Percentiles rank a stretch among this genome's conserved stretches.
These are phyloP conservation scores for Limnephilus rhombicus DNA, from an alignment of 2,888 invertebrate species.

Conservation along the genomic window DNA sequence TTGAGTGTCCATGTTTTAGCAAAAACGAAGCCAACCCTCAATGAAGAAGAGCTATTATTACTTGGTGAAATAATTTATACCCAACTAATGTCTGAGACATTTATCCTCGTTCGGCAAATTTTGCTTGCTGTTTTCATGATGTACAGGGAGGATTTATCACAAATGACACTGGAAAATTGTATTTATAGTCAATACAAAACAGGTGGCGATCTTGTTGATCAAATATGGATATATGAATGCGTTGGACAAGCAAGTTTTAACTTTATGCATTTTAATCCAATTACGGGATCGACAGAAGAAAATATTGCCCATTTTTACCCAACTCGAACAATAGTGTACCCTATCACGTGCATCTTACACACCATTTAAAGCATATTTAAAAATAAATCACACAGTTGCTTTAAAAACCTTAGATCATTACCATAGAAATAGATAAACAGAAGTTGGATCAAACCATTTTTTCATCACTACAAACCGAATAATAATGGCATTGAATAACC, in stretches of 20 bases:
- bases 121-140: background rate
- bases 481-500: background rate
- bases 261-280: background rate
- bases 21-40: background rate
- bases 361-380: background rate
- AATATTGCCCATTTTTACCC: background rate
- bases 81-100: background rate
- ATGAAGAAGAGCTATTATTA: background rate
- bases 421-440: background rate
- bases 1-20: background rate
- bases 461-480: too few relatives aligned
- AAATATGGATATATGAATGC: background rate
- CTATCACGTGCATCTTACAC: background rate
- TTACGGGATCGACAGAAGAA: background rate
- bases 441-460: background rate
- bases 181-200: slow-evolving; percentile 9
- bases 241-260: background rate
- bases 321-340: background rate
- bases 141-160: background rate
- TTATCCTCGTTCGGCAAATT: background rate
- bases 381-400: background rate
- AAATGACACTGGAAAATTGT: slow-evolving; percentile 24
- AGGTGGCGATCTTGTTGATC: slow-evolving; percentile 21
- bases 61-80: background rate
- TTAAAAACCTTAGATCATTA: background rate